Conservation (phyloP, 2,888 invertebrate species). For the Panopea generosa region DNA sequence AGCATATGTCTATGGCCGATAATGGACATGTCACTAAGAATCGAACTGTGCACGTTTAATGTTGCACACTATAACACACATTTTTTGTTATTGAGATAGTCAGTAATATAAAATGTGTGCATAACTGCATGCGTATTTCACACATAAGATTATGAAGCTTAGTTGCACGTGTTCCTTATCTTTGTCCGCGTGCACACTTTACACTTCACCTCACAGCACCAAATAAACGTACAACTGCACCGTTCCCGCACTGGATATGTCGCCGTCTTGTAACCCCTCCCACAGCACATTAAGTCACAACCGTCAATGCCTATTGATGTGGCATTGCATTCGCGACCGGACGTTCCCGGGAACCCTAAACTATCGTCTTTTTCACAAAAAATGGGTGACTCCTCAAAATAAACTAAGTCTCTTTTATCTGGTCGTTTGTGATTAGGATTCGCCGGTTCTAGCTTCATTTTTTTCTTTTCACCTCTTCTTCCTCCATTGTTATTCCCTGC, state of each 20-base stretch:
- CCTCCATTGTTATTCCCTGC: conserved; percentile 86
- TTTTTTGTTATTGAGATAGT: no score
- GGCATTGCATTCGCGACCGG: conserved; percentile 96
- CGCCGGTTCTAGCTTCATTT: conserved; percentile 94
- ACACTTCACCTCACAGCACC: conserved; percentile 99
- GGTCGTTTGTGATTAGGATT: conserved; percentile 98
- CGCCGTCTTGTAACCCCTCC: conserved; percentile 94
- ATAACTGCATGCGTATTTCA: no score
- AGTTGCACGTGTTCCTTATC: conserved; percentile 93
- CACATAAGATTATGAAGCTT: no score
- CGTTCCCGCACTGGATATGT: conserved; percentile 94
- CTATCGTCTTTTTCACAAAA: conserved; percentile 96
- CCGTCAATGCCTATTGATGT: conserved; percentile 97
- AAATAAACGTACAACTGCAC: conserved; percentile 97
- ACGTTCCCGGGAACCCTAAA: conserved; percentile 94
- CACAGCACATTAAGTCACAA: conserved; percentile 98
- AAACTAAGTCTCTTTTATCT: conserved; percentile 95
- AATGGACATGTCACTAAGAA: no score
- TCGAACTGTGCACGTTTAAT: no score
- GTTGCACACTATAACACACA: no score
- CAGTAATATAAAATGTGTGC: no score
- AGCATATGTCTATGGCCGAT: no score
- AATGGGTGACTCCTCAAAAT: conserved; percentile 95
- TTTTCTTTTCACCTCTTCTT: conserved; percentile 85
- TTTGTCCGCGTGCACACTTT: conserved; percentile 95